Percentiles rank a stretch among this genome's conserved stretches.
Conservation (phyloP, 23 tunicate species). For the Diplosoma virens region DNA sequence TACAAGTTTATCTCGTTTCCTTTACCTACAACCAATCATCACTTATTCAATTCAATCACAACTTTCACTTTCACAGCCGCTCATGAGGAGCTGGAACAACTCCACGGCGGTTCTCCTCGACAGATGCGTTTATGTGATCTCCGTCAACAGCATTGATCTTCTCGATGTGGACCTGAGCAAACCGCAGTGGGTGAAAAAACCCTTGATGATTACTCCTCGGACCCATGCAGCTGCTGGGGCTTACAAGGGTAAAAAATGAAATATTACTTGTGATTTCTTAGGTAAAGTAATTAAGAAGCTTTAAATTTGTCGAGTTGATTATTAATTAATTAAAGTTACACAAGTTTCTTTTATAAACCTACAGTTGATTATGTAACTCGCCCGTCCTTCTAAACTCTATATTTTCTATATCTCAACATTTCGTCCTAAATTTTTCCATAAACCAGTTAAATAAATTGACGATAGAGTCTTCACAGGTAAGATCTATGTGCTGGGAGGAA, state of each 20-base stretch:
- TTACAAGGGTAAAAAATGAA: constrained; percentile 20
- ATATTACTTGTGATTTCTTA: not conserved
- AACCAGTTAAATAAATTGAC: too few relatives aligned
- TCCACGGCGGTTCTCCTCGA: constrained; percentile 39
- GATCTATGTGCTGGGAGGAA: constrained; percentile 48
- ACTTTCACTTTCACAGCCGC: not conserved
- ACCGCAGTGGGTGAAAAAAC: constrained; percentile 14
- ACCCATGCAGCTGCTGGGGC: constrained; percentile 46
- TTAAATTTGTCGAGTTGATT: not conserved
- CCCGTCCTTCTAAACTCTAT: too few relatives aligned
- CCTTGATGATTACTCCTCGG: constrained; percentile 41
- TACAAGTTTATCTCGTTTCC: too few relatives aligned
- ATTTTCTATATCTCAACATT: too few relatives aligned
- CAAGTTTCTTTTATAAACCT: too few relatives aligned
- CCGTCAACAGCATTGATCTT: not conserved
- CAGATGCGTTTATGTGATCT: constrained; percentile 29
- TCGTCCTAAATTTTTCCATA: too few relatives aligned
- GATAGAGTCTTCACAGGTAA: constrained; percentile 28
- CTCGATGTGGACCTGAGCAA: constrained; percentile 12
- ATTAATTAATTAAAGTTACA: too few relatives aligned
- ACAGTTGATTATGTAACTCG: too few relatives aligned
- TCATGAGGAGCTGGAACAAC: constrained; percentile 37
- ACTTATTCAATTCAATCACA: too few relatives aligned
- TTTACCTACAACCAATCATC: not conserved
- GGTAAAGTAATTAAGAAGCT: not conserved